Evolutionary conservation across 2,797 vertebrate species (phyloP).

Genomic region (Scyliorhinus canicula): DNA sequence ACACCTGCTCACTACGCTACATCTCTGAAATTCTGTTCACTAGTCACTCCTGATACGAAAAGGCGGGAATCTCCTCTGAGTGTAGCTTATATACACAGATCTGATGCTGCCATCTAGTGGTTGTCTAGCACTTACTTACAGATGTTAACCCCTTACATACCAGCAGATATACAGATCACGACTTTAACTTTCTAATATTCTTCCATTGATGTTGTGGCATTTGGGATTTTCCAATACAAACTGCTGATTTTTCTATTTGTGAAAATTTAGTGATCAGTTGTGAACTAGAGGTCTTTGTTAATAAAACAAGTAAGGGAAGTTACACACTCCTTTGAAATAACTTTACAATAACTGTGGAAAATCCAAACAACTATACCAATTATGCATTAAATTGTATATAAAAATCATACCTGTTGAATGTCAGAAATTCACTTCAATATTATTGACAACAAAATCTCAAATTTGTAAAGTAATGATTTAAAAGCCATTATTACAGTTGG

Average conservation of each 20-base stretch:
- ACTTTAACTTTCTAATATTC: not conserved
- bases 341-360: not conserved
- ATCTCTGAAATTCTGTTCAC: too few species aligned
- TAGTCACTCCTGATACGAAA: too few species aligned
- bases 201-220: not conserved
- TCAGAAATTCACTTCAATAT: not conserved
- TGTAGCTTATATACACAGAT: too few species aligned
- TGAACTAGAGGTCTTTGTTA: not conserved
- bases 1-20: too few species aligned
- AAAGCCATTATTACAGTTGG: not conserved
- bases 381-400: not conserved
- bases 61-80: too few species aligned
- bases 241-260: not conserved
- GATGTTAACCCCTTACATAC: too few species aligned
- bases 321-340: not conserved
- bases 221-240: not conserved
- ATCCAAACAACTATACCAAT: not conserved
- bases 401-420: not conserved
- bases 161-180: too few species aligned
- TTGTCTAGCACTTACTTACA: too few species aligned
- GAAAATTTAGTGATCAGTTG: not conserved
- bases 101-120: too few species aligned
- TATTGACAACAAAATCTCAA: not conserved
- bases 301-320: slow-evolving; percentile 14
- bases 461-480: not conserved